Base-by-base conservation (phyloP, 2,888 invertebrate genomes). In the Unio delphinus region DNA sequence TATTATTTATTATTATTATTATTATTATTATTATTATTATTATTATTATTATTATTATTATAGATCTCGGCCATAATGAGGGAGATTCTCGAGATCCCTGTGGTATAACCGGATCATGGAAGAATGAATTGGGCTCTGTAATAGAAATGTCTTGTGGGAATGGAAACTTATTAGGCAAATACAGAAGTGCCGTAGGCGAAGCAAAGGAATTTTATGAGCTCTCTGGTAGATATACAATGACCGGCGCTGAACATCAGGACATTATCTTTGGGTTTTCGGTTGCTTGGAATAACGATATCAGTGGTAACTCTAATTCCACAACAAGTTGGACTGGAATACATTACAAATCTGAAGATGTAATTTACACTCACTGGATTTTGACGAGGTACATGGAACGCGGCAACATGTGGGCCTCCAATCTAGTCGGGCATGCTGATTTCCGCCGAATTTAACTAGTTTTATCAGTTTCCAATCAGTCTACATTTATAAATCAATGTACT, bases 71-170 rank as follows among this genome's bases (percentile, higher is more conserved):
- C 34, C 34, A 34, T 1, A 34, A 34, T 34, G 8, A 34, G 8
- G 7, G 7, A 34, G 34, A 34, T 34, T 34, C 34, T 34, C 34
- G 34, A 34, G 34, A 34, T 34, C 7, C 34, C 34, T 34, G 34
- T 62, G 60, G 63, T n/a, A 56, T 65, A 55, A 30, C 65, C 1
- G 72, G 72, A 34, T 56, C 45, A 58, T 72, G 72, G 72, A 61
- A 34, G 18, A 72, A 72, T 59, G 63, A 68, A 18, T 57, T 72
- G 6, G 55, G 55, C 2, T 72, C 72, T 11, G 55, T 20, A 4
- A 68, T 68, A 55, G n/a, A 23, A 17, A 23, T 72, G 26, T 59
- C 62, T 11, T 68, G 68, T 54, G 8, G 20, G 26, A 20, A 65
- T 30, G 72, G 72, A 11, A 55, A 63, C 11, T 57, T 72, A 0